phyloP scores from a whole-genome alignment of 2,113 vertebrate genomes.

The Aramus guarauna region DNA sequence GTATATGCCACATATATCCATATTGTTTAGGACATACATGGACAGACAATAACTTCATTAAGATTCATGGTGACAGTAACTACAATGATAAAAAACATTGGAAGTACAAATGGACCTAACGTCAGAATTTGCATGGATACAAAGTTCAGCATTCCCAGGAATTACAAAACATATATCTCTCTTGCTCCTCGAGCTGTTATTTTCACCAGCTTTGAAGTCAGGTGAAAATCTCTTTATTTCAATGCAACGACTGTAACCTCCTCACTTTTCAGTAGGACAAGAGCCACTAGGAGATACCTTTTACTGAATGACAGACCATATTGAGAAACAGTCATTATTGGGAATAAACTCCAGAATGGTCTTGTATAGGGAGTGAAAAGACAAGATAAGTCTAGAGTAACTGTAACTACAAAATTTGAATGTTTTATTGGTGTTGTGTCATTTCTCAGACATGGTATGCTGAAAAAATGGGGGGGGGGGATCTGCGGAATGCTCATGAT shows the following conservation, averaged over 20 bases:
- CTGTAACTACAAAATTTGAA: background rate
- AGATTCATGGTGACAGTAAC: background rate
- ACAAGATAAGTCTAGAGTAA: background rate
- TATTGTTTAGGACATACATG: background rate
- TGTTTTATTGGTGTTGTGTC: background rate
- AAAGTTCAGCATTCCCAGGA: accelerated
- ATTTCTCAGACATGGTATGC: background rate
- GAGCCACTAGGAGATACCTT: background rate
- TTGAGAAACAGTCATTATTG: background rate
- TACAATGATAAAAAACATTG: background rate
- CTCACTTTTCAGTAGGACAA: background rate
- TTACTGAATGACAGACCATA: background rate
- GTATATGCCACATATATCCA: background rate
- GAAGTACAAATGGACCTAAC: background rate
- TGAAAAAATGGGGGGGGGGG: too few species aligned
- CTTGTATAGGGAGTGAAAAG: background rate
- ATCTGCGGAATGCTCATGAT: background rate
- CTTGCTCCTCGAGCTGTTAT: background rate
- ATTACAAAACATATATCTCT: background rate
- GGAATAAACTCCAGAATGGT: background rate
- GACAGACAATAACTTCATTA: background rate
- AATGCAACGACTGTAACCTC: background rate
- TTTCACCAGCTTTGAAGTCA: background rate
- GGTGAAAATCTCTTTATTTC: background rate
- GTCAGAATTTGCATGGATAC: background rate